These are phyloP conservation scores for Cettia cetti DNA, from an alignment of 2,113 vertebrate genomes.

Conservation along the genomic window DNA sequence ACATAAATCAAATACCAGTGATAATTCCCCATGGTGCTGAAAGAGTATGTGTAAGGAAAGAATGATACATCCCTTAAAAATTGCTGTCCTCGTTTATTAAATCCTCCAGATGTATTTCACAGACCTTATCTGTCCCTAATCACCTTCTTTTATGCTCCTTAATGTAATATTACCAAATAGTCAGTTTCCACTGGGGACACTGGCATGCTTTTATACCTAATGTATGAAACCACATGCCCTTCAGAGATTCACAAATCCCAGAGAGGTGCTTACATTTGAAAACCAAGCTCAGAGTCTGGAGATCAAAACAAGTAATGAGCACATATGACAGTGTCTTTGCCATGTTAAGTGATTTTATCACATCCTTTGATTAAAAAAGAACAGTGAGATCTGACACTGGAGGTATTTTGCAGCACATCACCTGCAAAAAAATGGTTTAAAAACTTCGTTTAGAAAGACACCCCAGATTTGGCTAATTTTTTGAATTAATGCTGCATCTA, in stretches of 20 bases:
- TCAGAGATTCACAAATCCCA: neutral
- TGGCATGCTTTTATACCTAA: neutral
- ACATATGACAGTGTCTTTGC: neutral
- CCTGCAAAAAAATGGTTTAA: neutral
- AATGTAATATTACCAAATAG: neutral
- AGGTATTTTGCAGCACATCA: neutral
- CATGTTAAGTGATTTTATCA: neutral
- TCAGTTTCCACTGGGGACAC: neutral
- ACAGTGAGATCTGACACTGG: neutral
- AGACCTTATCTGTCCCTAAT: neutral
- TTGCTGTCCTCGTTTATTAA: neutral
- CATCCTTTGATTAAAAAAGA: neutral
- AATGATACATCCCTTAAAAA: neutral
- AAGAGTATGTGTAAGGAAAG: neutral
- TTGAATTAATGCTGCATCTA: neutral
- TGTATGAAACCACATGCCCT: neutral
- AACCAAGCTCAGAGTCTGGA: neutral
- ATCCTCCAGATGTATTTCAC: neutral
- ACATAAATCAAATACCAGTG: neutral
- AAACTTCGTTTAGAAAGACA: neutral
- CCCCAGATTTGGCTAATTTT: neutral
- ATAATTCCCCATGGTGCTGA: neutral
- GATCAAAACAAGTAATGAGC: neutral
- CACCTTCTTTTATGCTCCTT: neutral
- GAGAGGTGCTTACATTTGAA: neutral